Percentiles rank a stretch among this genome's conserved stretches.
These are phyloP conservation scores for Corythornis cristatus DNA, from an alignment of 2,113 vertebrate genomes.

Conservation along the genomic window DNA sequence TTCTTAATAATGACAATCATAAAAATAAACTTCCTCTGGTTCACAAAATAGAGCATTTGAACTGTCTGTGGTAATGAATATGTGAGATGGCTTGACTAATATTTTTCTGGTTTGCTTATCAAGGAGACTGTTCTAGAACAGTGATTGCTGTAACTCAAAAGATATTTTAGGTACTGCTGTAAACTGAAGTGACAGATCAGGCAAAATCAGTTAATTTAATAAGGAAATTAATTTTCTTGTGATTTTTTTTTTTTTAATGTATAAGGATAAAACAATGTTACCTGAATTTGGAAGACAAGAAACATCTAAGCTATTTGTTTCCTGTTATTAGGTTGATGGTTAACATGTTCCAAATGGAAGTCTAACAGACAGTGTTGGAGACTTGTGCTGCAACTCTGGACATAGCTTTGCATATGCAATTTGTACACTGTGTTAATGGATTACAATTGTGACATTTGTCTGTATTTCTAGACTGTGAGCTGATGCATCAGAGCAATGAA, in stretches of 20 bases:
- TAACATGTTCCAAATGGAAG: background rate
- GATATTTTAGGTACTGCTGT: background rate
- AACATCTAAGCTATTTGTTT: background rate
- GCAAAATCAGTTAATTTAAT: background rate
- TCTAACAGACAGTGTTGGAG: background rate
- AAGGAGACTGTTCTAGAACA: background rate
- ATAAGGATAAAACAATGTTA: background rate
- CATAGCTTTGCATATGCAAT: background rate
- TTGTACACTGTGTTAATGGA: background rate
- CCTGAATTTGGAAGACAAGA: background rate
- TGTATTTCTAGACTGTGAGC: background rate
- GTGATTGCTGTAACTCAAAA: background rate
- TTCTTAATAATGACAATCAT: slow-evolving; percentile 22
- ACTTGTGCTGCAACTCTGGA: background rate
- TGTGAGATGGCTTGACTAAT: background rate
- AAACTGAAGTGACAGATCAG: background rate
- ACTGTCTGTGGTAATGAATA: background rate
- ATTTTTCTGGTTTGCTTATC: background rate
- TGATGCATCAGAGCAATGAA: background rate
- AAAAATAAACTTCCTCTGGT: background rate
- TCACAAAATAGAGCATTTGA: background rate
- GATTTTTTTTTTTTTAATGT: background rate
- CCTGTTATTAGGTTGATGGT: background rate
- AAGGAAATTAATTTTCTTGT: background rate
- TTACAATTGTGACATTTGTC: background rate